phyloP scores from a whole-genome alignment of 1,140 invertebrate genomes.

The Diabrotica undecimpunctata region DNA sequence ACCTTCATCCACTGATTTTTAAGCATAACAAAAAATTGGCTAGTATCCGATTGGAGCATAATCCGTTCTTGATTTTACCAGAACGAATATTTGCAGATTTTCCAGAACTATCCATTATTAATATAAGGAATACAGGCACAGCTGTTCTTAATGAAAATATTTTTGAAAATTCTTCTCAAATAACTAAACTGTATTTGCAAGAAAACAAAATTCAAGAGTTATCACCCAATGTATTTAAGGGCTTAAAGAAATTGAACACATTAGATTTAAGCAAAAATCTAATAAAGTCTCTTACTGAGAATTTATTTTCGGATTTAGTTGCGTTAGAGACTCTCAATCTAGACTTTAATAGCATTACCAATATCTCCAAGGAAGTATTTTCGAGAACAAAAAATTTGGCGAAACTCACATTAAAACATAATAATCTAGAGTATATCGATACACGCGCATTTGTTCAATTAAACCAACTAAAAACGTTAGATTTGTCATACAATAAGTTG shows the following conservation, averaged over 20 bases:
- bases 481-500: background rate
- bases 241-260: constrained; percentile 24
- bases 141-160: constrained; percentile 1
- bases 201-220: constrained; percentile 19
- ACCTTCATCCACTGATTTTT: constrained; percentile 12
- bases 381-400: constrained; percentile 2
- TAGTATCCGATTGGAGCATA: constrained; percentile 6
- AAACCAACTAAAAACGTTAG: constrained; percentile 5
- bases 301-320: constrained; percentile 13
- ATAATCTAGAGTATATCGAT: constrained; percentile 5
- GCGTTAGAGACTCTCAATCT: constrained; percentile 17
- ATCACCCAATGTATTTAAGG: constrained; percentile 20
- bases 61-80: constrained; percentile 14
- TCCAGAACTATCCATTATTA: constrained; percentile 10
- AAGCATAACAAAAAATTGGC: constrained; percentile 5
- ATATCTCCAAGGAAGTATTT: constrained; percentile 15
- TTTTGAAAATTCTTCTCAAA: constrained; percentile 12
- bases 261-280: constrained; percentile 32
- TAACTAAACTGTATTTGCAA: constrained; percentile 14
- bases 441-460: background rate
- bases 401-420: constrained; percentile 18
- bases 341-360: constrained; percentile 16
- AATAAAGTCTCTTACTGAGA: constrained; percentile 13
- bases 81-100: constrained; percentile 22
- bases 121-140: constrained; percentile 16